Evolutionary conservation across 2,113 vertebrate species (phyloP).

Genomic region (Microtus pennsylvanicus): DNA sequence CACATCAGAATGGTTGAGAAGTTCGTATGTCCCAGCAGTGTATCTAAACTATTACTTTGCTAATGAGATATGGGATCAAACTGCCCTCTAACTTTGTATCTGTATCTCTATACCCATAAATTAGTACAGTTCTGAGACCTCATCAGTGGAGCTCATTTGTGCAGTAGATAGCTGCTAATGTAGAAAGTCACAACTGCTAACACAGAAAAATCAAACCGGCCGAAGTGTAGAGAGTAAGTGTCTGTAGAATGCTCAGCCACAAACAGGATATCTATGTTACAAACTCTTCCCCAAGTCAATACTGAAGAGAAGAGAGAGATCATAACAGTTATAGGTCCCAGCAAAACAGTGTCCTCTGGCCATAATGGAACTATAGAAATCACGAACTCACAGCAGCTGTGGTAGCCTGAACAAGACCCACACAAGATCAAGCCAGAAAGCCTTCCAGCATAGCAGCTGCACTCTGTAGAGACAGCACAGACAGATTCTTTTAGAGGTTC

Average conservation of each 20-base stretch:
- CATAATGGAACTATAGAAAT: background rate
- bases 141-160: background rate
- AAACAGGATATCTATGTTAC: background rate
- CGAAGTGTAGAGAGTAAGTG: background rate
- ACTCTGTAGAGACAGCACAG: background rate
- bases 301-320: background rate
- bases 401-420: background rate
- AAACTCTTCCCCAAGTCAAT: background rate
- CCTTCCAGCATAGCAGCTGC: background rate
- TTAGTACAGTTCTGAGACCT: background rate
- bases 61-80: background rate
- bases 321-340: background rate
- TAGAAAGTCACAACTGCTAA: background rate
- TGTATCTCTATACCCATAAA: background rate
- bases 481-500: background rate
- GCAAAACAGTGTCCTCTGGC: background rate
- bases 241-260: background rate
- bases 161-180: background rate
- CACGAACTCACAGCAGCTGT: background rate
- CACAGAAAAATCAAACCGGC: background rate
- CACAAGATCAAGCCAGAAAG: background rate
- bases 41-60: background rate
- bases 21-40: background rate
- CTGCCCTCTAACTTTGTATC: background rate
- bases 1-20: background rate